Conservation (phyloP, 2,797 vertebrate genomes). For the Sebastes vulpes region DNA sequence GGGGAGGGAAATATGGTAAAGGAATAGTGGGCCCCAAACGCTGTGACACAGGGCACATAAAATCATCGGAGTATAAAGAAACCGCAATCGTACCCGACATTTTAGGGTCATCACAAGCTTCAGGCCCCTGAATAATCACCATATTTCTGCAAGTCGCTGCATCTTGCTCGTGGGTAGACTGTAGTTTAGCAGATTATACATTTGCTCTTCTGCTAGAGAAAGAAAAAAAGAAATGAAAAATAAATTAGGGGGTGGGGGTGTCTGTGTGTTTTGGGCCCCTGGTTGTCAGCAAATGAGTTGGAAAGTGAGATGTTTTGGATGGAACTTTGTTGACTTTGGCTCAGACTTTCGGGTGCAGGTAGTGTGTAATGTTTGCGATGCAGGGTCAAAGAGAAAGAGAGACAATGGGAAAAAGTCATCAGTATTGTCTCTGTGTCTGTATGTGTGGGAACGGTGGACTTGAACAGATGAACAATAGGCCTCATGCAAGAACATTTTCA, state of each 20-base stretch:
- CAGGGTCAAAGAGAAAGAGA: slow-evolving; percentile 48
- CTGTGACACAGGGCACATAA: slow-evolving; percentile 30
- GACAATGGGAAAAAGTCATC: slow-evolving; percentile 47
- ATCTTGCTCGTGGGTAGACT: slow-evolving; percentile 35
- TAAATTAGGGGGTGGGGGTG: neutral
- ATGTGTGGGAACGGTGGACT: neutral
- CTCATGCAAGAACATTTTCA: too few species aligned
- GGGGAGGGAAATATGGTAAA: slow-evolving; percentile 15
- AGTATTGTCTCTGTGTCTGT: slow-evolving; percentile 10
- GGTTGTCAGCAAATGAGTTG: slow-evolving; percentile 68
- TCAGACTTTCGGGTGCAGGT: slow-evolving; percentile 38
- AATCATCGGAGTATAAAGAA: slow-evolving; percentile 46
- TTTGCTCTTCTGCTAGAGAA: slow-evolving; percentile 12
- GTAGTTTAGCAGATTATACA: slow-evolving; percentile 21
- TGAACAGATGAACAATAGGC: neutral
- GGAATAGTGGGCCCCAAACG: slow-evolving; percentile 6
- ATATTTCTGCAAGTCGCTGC: slow-evolving; percentile 35
- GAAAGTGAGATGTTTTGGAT: slow-evolving; percentile 78
- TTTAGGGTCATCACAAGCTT: slow-evolving; percentile 71
- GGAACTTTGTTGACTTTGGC: slow-evolving; percentile 76
- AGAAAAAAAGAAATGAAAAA: neutral
- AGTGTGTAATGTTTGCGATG: slow-evolving; percentile 43
- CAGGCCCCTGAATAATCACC: slow-evolving; percentile 57
- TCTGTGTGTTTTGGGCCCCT: slow-evolving; percentile 44
- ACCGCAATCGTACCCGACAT: slow-evolving; percentile 51